Evolutionary conservation across 2,113 vertebrate genomes (phyloP).

Genomic region (Rallus limicola): DNA sequence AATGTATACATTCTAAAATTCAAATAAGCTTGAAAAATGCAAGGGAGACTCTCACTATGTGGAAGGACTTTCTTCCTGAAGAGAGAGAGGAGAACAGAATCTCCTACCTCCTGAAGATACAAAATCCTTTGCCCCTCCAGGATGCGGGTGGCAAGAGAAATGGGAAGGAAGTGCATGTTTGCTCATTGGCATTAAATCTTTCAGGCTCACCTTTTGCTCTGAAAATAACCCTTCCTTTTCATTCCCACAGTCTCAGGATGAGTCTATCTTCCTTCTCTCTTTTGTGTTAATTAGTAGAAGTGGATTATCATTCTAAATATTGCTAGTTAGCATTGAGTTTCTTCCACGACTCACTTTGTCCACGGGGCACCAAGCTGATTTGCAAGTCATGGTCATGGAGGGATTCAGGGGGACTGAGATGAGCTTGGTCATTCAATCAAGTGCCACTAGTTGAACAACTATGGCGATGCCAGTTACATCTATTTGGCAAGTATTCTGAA

Average conservation of each 20-base stretch:
- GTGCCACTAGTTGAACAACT: neutral
- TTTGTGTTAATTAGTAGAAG: neutral
- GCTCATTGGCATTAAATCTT: neutral
- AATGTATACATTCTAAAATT: constrained; percentile 5
- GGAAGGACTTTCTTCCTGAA: neutral
- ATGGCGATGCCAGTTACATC: neutral
- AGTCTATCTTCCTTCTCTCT: neutral
- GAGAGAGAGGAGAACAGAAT: neutral
- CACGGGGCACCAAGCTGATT: neutral
- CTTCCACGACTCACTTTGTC: neutral
- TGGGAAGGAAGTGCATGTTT: neutral
- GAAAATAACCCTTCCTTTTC: neutral
- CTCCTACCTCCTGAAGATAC: neutral
- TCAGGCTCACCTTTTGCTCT: neutral
- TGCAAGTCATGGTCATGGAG: neutral
- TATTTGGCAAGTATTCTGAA: constrained; percentile 4
- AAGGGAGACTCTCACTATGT: neutral
- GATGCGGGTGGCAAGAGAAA: neutral
- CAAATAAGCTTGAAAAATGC: constrained; percentile 29
- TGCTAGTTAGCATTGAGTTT: neutral
- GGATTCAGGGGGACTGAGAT: neutral
- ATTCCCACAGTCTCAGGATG: neutral
- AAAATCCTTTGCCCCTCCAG: neutral
- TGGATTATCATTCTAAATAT: neutral
- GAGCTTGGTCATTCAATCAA: neutral